Base-by-base conservation (phyloP, 2,888 invertebrate species). In the Euspilapteryx auroguttella region DNA sequence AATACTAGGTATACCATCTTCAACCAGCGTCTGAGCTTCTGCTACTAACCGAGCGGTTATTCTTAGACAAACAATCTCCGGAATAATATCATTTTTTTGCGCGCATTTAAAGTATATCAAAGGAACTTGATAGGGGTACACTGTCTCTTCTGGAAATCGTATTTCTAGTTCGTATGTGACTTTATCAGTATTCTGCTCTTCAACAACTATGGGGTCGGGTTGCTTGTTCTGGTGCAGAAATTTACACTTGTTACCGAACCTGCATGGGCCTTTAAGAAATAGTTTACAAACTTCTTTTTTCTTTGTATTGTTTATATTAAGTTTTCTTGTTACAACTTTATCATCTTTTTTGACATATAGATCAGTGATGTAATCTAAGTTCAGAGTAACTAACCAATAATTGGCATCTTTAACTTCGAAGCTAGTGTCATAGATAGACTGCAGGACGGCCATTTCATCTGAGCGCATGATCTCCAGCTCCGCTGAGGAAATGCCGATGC, bases 61-160 rank as follows among this genome's bases (percentile, higher is more conserved):
- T 47, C 83, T 81, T 27, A 90, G 58, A 37, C 81, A 81, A 13
- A 83, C 69, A 32, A 81, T 55, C 25, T 80, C 78, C 2, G 89
- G 87, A 37, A 86, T 73, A 29, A 82, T 68, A 33, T 49, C 57
- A 15, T 66, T 62, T 24, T 79, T 79, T 25, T 78, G 77, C 36
- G 78, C 78, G 1, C 83, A 78, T 61, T 82, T 85, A 22, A 88
- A 61, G 45, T 85, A 87, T 35, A 89, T 69, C 33, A 84, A 62
- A 0, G 89, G 89, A 0, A 86, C 78, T 55, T 89, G 86, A 44
- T 79, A 83, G 0, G 90, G 90, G 55, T 90, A 91, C 27, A 78
- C 78, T 29, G 81, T 81, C 45, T 81, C 79, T 37, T 79, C 73
- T 0, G 85, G 82, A 63, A 90, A 89, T 38, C 89, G 73, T 40